phyloP scores from a whole-genome alignment of 2,113 vertebrate species.

The Dermatemys mawii region DNA sequence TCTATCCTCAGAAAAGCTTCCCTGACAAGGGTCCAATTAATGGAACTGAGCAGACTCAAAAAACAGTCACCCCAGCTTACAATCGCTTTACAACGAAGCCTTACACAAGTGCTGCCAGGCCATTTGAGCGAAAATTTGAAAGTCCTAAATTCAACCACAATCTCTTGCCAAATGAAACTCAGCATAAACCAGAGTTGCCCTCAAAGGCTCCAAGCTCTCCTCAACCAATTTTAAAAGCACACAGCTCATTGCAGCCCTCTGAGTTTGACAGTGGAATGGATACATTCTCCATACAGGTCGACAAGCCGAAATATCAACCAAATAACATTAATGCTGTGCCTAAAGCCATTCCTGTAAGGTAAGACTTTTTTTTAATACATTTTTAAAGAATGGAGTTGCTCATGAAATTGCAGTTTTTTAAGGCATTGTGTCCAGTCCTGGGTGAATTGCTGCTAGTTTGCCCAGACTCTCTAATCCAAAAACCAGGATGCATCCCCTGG shows the following conservation, averaged over 20 bases:
- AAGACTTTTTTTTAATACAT: neutral
- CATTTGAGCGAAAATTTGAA: constrained; percentile 97
- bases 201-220: constrained; percentile 81
- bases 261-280: constrained; percentile 93
- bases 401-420: neutral
- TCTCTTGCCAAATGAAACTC: constrained; percentile 92
- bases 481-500: neutral
- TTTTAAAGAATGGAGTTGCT: rapidly evolving
- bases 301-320: constrained; percentile 94
- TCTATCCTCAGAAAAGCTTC: constrained; percentile 89
- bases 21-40: constrained; percentile 86
- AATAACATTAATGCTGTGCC: constrained; percentile 92
- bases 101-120: constrained; percentile 87
- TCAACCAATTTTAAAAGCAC: constrained; percentile 81
- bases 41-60: constrained; percentile 82
- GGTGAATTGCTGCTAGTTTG: neutral
- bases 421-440: neutral
- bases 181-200: constrained; percentile 85
- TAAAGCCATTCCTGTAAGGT: constrained; percentile 97
- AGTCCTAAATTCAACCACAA: constrained; percentile 99
- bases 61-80: constrained; percentile 80
- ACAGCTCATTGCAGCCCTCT: constrained; percentile 83
- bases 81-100: constrained; percentile 90
- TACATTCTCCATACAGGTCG: constrained; percentile 88
- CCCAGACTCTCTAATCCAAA: neutral